Evolutionary conservation across 1,140 invertebrate species (phyloP).

Genomic region (Achroia grisella): DNA sequence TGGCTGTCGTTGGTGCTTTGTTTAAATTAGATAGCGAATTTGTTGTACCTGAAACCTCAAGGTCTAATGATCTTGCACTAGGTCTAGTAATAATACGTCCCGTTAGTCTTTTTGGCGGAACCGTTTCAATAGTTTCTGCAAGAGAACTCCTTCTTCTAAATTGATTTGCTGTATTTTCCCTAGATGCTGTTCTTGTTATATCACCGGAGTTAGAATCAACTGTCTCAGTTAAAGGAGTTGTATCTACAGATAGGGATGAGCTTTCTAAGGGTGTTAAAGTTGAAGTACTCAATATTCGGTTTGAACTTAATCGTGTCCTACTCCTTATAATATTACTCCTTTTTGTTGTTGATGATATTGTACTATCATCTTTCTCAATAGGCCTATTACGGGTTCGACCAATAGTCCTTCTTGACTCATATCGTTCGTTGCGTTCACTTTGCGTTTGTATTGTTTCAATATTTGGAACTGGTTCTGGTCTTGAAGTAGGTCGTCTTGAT

Average conservation of each 20-base stretch:
- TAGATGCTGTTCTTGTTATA: slow-evolving; percentile 30
- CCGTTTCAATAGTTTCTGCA: slow-evolving; percentile 24
- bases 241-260: slow-evolving; percentile 7
- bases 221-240: slow-evolving; percentile 28
- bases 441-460: slow-evolving; percentile 16
- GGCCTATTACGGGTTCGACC: slow-evolving; percentile 40
- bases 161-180: slow-evolving; percentile 24
- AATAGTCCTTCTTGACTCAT: slow-evolving; percentile 48
- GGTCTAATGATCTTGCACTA: slow-evolving; percentile 38
- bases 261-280: slow-evolving; percentile 13
- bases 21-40: slow-evolving; percentile 40
- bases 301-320: slow-evolving; percentile 30
- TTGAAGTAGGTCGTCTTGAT: slow-evolving; percentile 24
- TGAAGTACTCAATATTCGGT: slow-evolving; percentile 5
- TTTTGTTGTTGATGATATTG: slow-evolving; percentile 21
- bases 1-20: slow-evolving; percentile 46
- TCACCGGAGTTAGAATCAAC: slow-evolving; percentile 32
- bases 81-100: slow-evolving; percentile 41
- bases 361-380: slow-evolving; percentile 25
- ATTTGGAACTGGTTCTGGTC: slow-evolving; percentile 16
- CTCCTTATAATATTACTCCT: slow-evolving; percentile 29
- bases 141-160: slow-evolving; percentile 43
- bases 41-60: slow-evolving; percentile 51
- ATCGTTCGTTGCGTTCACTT: slow-evolving; percentile 39
- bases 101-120: slow-evolving; percentile 23